These are phyloP conservation scores for Acronicta psi DNA, from an alignment of 2,888 invertebrate species.

Conservation along the genomic window DNA sequence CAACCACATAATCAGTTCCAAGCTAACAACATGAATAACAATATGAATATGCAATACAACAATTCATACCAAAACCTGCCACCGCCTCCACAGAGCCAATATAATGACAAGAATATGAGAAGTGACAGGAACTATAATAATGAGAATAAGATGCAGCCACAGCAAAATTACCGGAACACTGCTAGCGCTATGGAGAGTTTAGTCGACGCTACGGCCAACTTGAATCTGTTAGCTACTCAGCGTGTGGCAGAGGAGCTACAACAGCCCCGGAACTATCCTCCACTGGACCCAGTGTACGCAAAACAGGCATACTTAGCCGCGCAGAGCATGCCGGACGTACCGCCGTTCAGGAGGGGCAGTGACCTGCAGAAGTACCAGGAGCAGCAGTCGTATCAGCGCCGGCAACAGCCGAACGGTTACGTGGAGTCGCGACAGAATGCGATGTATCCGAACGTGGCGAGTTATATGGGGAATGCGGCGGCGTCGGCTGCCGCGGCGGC, in stretches of 20 bases:
- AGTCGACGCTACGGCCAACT: constrained; percentile 75
- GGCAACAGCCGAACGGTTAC: constrained; percentile 76
- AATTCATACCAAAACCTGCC: constrained; percentile 72
- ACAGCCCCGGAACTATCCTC: constrained; percentile 68
- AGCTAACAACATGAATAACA: constrained; percentile 48
- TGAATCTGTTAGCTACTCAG: constrained; percentile 72
- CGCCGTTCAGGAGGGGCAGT: constrained; percentile 69
- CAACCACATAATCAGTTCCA: constrained; percentile 67
- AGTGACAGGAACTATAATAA: constrained; percentile 69
- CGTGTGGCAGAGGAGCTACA: constrained; percentile 67
- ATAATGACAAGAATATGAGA: constrained; percentile 73
- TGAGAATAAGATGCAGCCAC: constrained; percentile 66
- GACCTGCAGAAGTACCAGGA: constrained; percentile 76
- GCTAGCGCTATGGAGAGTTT: constrained; percentile 74
- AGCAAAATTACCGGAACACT: constrained; percentile 65
- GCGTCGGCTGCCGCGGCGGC: constrained; percentile 18
- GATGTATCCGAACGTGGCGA: constrained; percentile 45
- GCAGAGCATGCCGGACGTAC: constrained; percentile 70
- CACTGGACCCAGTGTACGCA: constrained; percentile 68
- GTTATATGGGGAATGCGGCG: constrained; percentile 44
- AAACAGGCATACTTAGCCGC: constrained; percentile 56
- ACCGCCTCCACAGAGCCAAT: constrained; percentile 63
- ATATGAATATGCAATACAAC: constrained; percentile 71
- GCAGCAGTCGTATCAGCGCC: constrained; percentile 71
- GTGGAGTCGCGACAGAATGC: constrained; percentile 71